Evolutionary conservation across 2,113 vertebrate genomes (phyloP), one percentile per base, ranked within the genome.

Genomic region (Nerophis lumbriciformis): DNA sequence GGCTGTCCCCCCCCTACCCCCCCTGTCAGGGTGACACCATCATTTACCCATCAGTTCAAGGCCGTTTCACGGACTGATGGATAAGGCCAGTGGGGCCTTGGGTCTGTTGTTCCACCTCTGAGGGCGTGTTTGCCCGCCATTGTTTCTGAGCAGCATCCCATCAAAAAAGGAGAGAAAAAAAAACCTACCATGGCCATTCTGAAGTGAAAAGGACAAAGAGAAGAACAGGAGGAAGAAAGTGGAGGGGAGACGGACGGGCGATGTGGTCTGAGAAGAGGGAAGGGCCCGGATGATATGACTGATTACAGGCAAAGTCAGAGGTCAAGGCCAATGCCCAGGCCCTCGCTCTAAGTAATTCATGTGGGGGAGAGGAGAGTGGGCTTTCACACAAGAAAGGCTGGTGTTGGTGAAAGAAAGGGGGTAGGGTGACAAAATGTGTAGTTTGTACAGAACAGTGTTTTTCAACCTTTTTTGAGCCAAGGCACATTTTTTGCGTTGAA

Each of bases 251-350:
- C 28, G 44, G 48, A 83, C 78, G 28, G 28, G 28, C 28, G 28
- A 28, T 85, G 72, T 70, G 68, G 62, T 80, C 45, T 89, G 80
- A 84, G 57, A 83, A 72, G 80, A 87, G 77, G 80, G 76, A 79
- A 77, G 81, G 83, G 82, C 86, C 28, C 84, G 86, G 85, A 83
- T 84, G 90, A 90, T 88, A 90, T 93, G 92, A 93, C 85, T 91
- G 91, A 94, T 92, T 92, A 88, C 81, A 72, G 76, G 66, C 15
- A 0, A 82, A 89, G 81, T 89, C 87, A 91, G 67, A 83, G 91
- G 87, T 92, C 89, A 76, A 87, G 85, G 86, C 83, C 88, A 63
- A 60, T 81, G 87, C 90, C 86, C 78, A 70, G 77, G 81, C 82
- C 80, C 78, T 79, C 38, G 82, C 81, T 81, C 83, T 85, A 69